Evolutionary conservation across 1,140 invertebrate species (phyloP).

Genomic region (Hycleus cichorii): DNA sequence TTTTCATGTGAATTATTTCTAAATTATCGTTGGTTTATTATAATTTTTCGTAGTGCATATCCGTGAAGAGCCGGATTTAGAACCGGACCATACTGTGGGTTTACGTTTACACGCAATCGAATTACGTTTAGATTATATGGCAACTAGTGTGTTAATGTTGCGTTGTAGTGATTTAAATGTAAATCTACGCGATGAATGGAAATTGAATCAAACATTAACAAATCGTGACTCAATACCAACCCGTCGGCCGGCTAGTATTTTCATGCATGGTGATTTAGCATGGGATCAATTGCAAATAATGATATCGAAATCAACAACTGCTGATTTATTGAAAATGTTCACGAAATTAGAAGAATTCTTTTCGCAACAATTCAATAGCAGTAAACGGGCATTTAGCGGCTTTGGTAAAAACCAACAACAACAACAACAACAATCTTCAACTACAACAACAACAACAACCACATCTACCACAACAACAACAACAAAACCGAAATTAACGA

Average conservation of each 20-base stretch:
- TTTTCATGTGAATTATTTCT: not conserved
- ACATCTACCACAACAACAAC: not conserved
- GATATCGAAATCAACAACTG: constrained; percentile 93
- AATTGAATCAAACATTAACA: constrained; percentile 37
- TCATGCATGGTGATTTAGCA: constrained; percentile 83
- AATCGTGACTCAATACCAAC: constrained; percentile 47
- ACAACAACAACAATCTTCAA: constrained; percentile 20
- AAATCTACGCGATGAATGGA: constrained; percentile 78
- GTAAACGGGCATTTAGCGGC: constrained; percentile 74
- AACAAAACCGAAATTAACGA: not conserved
- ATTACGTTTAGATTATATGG: constrained; percentile 92
- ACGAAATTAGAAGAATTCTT: constrained; percentile 96
- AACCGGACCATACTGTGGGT: constrained; percentile 84
- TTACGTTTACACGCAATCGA: constrained; percentile 79
- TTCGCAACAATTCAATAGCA: constrained; percentile 89
- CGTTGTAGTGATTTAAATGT: constrained; percentile 76
- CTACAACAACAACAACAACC: not conserved
- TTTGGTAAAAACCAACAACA: constrained; percentile 34
- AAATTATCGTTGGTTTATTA: not conserved
- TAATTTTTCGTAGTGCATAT: constrained; percentile 61
- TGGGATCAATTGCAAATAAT: constrained; percentile 96
- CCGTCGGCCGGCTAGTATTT: constrained; percentile 75
- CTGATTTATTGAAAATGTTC: constrained; percentile 93
- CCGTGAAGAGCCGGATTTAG: constrained; percentile 78
- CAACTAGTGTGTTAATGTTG: constrained; percentile 85